Base-by-base conservation (phyloP, 2,888 invertebrate genomes). In the Drosophila crucigera region DNA sequence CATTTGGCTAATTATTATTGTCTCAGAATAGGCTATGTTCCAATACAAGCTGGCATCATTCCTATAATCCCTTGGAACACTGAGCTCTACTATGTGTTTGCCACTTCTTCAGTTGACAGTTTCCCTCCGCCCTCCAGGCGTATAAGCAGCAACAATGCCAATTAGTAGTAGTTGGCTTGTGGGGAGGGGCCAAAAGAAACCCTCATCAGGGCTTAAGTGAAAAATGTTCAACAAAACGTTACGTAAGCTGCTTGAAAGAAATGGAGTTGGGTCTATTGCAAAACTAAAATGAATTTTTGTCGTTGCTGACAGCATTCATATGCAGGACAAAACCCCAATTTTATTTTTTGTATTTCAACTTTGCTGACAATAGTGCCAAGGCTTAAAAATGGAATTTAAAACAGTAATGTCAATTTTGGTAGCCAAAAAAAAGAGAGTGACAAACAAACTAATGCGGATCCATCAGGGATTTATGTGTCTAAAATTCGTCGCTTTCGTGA, bases 1-100 rank as follows among this genome's bases (percentile, higher is more conserved):
- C 90, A 82, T 82, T 85, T 82, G 82, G 83, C 83, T 81, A 88
- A 90, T 90, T 88, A 88, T 90, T 74, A 72, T 50, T 56, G 59
- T 25, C 64, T 62, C 53, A 58, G 52, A 60, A 55, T 47, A 64
- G 49, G 41, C 63, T 41, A 62, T 68, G 61, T 28, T 62, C 58
- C 59, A 61, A 47, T 28, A 59, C 47, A 33, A 70, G 49, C 49
- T 50, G 53, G 60, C 67, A 58, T 54, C 54, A 56, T 66, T 47
- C 56, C 55, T 47, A 55, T 88, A 73, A 78, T 65, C 67, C 73
- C 41, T 65, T 56, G 54, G 71, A 71, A 84, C 60, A 76, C 76
- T 87, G 74, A 75, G 77, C 72, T 65, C 59, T 61, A 55, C 56
- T 37, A 43, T 67, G 62, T 50, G 52, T 63, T 66, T 75, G 72